These are phyloP conservation scores for Silurus glanis DNA, from an alignment of 2,113 vertebrate genomes.

Conservation along the genomic window DNA sequence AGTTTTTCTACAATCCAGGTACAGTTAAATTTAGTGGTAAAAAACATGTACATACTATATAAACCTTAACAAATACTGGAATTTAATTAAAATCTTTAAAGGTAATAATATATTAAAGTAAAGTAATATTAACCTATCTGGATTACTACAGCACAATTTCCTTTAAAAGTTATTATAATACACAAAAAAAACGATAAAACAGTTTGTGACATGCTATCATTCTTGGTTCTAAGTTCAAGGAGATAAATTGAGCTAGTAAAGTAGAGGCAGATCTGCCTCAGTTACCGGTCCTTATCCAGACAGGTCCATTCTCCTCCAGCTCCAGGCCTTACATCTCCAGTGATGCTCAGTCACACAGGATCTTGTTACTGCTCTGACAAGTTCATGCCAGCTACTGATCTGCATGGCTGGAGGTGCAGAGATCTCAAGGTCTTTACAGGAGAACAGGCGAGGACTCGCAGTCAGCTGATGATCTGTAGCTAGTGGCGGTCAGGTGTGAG, in stretches of 20 bases:
- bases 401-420: conserved; percentile 62
- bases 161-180: neutral
- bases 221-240: conserved; percentile 16
- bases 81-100: too few relatives aligned
- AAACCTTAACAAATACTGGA: neutral
- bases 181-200: neutral
- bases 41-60: neutral
- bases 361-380: conserved; percentile 75
- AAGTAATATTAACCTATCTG: neutral
- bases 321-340: conserved; percentile 73
- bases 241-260: neutral
- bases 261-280: neutral
- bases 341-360: conserved; percentile 76
- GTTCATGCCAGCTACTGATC: conserved; percentile 69
- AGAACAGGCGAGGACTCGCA: conserved; percentile 45
- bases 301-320: conserved; percentile 35
- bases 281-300: conserved; percentile 22
- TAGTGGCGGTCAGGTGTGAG: conserved; percentile 69
- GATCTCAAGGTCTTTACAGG: conserved; percentile 71
- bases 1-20: neutral
- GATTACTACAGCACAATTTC: neutral
- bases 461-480: conserved; percentile 60
- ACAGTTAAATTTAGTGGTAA: neutral
- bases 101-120: neutral
- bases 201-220: conserved; percentile 12